A percentile compares a stretch with the other conserved stretches of the same genome.
phyloP scores from a whole-genome alignment of 1,140 invertebrate species.

The Gyrodactylus bullatarudis region DNA sequence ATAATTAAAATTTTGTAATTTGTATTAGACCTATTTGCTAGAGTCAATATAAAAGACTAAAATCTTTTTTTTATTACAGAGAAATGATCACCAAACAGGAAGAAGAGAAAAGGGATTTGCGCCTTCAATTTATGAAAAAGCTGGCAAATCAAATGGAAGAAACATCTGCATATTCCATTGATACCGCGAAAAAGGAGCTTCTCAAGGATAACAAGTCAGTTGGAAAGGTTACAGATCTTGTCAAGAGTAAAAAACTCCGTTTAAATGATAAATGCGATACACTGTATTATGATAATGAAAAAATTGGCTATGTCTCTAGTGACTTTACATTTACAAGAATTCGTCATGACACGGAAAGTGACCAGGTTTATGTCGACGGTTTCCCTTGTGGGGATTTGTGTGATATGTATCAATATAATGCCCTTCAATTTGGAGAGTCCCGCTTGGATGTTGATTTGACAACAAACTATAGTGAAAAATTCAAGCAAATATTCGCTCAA shows the following conservation, averaged over 20 bases:
- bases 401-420: background rate
- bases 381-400: background rate
- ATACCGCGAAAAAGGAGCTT: background rate
- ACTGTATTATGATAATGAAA: background rate
- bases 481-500: background rate
- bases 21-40: too few species aligned
- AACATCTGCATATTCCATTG: background rate
- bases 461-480: background rate
- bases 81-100: background rate
- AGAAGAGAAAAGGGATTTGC: background rate
- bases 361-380: background rate
- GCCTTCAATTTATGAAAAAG: background rate
- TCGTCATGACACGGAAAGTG: background rate
- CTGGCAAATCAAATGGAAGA: background rate
- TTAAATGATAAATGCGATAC: background rate
- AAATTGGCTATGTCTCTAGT: background rate
- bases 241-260: background rate
- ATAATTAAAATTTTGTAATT: too few species aligned
- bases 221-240: background rate
- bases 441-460: background rate
- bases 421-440: background rate
- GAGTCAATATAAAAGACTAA: too few species aligned
- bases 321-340: background rate
- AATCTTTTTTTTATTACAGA: background rate
- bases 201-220: background rate